Evolutionary conservation across 2,113 vertebrate species (phyloP), one percentile per base, ranked within the genome.

Genomic region (Hydrolagus affinis): DNA sequence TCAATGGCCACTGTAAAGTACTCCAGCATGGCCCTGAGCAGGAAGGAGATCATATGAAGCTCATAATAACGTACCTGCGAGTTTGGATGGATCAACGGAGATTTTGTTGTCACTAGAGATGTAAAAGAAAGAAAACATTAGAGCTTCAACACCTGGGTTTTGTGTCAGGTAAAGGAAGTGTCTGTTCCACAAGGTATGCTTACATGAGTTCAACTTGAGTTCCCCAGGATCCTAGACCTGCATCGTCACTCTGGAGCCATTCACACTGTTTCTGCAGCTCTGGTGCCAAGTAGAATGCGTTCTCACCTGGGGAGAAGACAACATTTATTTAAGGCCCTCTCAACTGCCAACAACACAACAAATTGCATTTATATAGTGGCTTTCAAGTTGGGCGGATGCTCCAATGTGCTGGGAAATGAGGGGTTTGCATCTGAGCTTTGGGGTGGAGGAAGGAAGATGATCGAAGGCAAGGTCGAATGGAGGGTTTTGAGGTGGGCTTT

Each of bases 181-280:
- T 3, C 14, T 68, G 25, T 6, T 44, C 44, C 71, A 80, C 75
- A 32, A 44, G 4, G 32, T n/a, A n/a, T 85, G 91, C 95, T 95
- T 89, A 97, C 96, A 92, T 87, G 19, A 90, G 89, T 60, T 89
- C 91, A n/a, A 94, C 90, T 21, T 89, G 85, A 0, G 85, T 21
- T 0, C 88, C 91, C 25, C 91, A 75, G 0, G 90, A 89, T 1
- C 44, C 91, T 88, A 93, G 96, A 7, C 90, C 86, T 11, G 94
- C 92, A 85, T 98, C 95, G 86, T 96, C 95, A 72, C 88, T 94
- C 89, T 97, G 96, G 87, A 95, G 90, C 96, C 92, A 94, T 25
- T 93, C 92, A 32, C 98, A 99, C 86, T 95, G 93, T 88, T 94
- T 96, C 87, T 90, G 92, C 71, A 95, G 87, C 85, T 98, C 96